phyloP scores from a whole-genome alignment of 2,797 vertebrate genomes.

The Chelmon rostratus region DNA sequence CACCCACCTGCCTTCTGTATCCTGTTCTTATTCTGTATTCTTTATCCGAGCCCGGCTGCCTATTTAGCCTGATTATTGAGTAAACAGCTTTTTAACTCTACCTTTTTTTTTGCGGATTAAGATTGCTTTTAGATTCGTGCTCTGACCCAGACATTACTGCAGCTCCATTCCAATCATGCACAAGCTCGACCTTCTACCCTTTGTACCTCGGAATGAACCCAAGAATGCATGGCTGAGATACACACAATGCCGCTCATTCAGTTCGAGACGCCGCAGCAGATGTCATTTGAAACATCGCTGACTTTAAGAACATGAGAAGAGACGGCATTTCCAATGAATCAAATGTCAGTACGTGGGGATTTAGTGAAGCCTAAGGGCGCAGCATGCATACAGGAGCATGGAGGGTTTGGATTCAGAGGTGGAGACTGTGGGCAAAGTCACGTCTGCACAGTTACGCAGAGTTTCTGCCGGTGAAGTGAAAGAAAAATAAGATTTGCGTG shows the following conservation, averaged over 20 bases:
- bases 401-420: neutral
- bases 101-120: neutral
- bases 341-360: neutral
- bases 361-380: neutral
- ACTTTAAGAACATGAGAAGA: neutral
- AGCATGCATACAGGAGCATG: neutral
- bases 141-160: neutral
- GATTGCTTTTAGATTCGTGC: neutral
- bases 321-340: neutral
- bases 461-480: neutral
- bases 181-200: neutral
- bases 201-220: neutral
- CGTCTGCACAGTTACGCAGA: neutral
- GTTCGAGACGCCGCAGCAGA: neutral
- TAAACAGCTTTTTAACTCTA: constrained; percentile 14
- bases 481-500: constrained; percentile 20
- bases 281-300: neutral
- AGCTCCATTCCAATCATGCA: neutral
- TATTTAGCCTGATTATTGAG: constrained; percentile 1
- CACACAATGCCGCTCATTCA: neutral
- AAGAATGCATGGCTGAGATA: no score
- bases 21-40: neutral
- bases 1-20: neutral
- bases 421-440: neutral
- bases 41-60: neutral